Conservation (phyloP, 2,113 vertebrate species). For the Melanerpes formicivorus region DNA sequence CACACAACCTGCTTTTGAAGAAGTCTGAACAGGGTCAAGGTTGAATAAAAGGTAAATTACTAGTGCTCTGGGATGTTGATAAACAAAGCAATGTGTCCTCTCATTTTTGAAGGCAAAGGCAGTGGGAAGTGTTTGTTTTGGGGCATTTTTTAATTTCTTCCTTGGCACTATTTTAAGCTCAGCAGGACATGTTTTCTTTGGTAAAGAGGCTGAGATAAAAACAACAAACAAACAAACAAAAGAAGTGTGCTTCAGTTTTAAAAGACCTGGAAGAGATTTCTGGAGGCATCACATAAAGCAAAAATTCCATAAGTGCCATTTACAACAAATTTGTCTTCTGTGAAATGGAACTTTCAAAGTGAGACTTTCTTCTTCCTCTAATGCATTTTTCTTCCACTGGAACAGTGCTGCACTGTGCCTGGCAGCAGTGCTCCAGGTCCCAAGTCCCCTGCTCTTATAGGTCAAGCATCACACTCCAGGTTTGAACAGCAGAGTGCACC, state of each 20-base stretch:
- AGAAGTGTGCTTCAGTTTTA: neutral
- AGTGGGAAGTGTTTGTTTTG: neutral
- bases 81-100: neutral
- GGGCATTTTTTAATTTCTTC: neutral
- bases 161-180: neutral
- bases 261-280: neutral
- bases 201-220: neutral
- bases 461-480: neutral
- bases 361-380: neutral
- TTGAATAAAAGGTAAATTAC: neutral
- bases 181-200: neutral
- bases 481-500: neutral
- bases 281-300: neutral
- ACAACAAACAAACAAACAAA: neutral
- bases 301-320: neutral
- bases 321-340: neutral
- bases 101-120: constrained; percentile 6
- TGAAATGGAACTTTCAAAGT: neutral
- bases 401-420: neutral
- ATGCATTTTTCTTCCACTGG: neutral
- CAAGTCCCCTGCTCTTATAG: neutral
- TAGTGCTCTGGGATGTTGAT: neutral
- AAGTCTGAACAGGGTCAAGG: neutral
- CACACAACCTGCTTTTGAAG: neutral
- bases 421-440: neutral